Evolutionary conservation across 2,888 invertebrate species (phyloP).

Genomic region (Lymantria monacha): DNA sequence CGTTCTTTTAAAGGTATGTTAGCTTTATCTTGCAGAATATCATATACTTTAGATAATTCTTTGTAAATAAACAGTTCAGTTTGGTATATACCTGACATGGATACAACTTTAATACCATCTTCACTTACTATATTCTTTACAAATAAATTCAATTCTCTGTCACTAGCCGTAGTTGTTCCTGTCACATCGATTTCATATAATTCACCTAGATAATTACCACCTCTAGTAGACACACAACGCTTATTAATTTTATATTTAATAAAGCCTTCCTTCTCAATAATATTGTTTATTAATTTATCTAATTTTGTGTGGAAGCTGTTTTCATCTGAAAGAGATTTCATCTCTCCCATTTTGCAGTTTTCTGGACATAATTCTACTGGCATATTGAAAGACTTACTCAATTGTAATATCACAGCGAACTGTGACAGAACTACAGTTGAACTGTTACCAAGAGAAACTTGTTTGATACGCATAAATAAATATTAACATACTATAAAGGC

Average conservation of each 20-base stretch:
- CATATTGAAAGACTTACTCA: background rate
- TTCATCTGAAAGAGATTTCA: background rate
- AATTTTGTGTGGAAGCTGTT: background rate
- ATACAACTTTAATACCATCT: background rate
- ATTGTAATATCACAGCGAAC: background rate
- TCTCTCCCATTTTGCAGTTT: background rate
- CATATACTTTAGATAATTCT: background rate
- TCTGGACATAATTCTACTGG: background rate
- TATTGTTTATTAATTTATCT: background rate
- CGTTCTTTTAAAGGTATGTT: background rate
- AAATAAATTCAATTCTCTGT: background rate
- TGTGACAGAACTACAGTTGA: background rate
- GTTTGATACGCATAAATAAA: too few relatives aligned
- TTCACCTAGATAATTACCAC: conserved; percentile 3
- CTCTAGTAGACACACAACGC: background rate
- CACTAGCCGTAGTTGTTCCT: background rate
- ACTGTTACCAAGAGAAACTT: too few relatives aligned
- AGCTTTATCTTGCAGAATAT: background rate
- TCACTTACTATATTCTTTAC: background rate
- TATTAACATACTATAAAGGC: too few relatives aligned
- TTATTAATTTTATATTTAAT: background rate
- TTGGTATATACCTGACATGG: background rate
- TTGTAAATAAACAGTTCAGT: conserved; percentile 1
- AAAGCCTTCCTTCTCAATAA: background rate
- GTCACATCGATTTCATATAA: background rate